Evolutionary conservation across 2,113 vertebrate genomes (phyloP), one percentile per base, ranked within the genome.

Genomic region (Lonchura striata): DNA sequence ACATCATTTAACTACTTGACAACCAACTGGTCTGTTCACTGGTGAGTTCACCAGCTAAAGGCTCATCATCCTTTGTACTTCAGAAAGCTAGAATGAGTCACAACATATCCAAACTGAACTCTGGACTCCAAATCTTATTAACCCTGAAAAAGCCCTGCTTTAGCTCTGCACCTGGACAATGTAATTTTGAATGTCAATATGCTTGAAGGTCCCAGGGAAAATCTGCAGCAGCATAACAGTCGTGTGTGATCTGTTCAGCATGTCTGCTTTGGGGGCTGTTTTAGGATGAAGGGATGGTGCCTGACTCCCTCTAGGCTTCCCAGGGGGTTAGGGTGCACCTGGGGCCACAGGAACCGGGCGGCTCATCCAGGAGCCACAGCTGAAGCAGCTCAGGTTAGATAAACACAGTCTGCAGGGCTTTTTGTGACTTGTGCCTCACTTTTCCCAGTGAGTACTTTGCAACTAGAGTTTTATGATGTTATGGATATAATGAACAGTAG

Each of bases 281-380:
- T 39, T 19, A 60, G 41, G 31, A 42, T 41, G 19, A 7, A 27
- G 31, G 33, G 76, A 56, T 0, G 2, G 25, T 54, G 52, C 14
- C 15, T 69, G 46, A 15, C 10, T 74, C 9, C 9, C 46, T 28
- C 11, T 33, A 4, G 24, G 7, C 35, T 70, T 72, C 50, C 63
- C 41, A 11, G 46, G 20, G 13, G 1, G 0, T 53, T 53, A 53
- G 30, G 30, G 3, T 37, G 35, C 35, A 60, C 10, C 5, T 64
- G 31, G 23, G 47, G 27, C 19, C 9, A 21, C 0, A 0, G 65
- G 24, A 84, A 15, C 19, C 12, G 30, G 11, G 6, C 6, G 0
- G 6, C 5, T 66, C 18, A 52, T 15, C 30, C 37, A 72, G 57
- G 31, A 57, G 15, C 17, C 50, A 68, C 7, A 61, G 44, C 5